Evolutionary conservation across 2,888 invertebrate species (phyloP).

Genomic region (Tetragnatha montana): DNA sequence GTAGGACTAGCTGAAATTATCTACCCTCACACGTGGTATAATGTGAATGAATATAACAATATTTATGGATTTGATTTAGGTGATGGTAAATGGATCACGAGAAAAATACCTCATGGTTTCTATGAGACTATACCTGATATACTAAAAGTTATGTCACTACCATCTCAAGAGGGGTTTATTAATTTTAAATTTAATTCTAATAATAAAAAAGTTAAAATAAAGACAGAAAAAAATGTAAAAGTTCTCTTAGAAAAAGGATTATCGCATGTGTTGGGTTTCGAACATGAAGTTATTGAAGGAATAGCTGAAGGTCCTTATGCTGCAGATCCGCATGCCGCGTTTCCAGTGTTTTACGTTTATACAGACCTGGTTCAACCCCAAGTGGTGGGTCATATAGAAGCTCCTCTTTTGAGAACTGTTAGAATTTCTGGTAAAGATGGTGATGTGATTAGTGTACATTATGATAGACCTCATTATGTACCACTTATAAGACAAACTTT

Average conservation of each 20-base stretch:
- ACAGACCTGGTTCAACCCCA: constrained; percentile 73
- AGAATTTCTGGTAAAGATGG: constrained; percentile 63
- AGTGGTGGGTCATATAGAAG: constrained; percentile 72
- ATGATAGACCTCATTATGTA: constrained; percentile 46
- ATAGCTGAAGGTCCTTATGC: constrained; percentile 14
- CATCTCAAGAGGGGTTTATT: not conserved
- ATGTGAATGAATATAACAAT: not conserved
- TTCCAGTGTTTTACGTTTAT: constrained; percentile 71
- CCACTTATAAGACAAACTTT: constrained; percentile 34
- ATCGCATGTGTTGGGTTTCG: constrained; percentile 5
- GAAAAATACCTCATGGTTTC: constrained; percentile 5
- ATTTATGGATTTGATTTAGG: not conserved
- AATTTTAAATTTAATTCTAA: not conserved
- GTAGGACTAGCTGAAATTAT: constrained; percentile 72
- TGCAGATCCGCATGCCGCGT: not conserved
- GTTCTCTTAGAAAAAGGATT: not conserved
- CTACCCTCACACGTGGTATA: constrained; percentile 66
- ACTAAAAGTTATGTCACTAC: not conserved
- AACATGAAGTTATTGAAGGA: not conserved
- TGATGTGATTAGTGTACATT: constrained; percentile 14
- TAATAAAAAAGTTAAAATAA: constrained; percentile 23
- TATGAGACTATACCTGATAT: too few species aligned
- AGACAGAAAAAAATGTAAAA: not conserved
- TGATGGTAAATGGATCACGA: constrained; percentile 6
- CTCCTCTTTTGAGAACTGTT: constrained; percentile 73